phyloP scores from a whole-genome alignment of 2,113 vertebrate species.

The Taurulus bubalis region DNA sequence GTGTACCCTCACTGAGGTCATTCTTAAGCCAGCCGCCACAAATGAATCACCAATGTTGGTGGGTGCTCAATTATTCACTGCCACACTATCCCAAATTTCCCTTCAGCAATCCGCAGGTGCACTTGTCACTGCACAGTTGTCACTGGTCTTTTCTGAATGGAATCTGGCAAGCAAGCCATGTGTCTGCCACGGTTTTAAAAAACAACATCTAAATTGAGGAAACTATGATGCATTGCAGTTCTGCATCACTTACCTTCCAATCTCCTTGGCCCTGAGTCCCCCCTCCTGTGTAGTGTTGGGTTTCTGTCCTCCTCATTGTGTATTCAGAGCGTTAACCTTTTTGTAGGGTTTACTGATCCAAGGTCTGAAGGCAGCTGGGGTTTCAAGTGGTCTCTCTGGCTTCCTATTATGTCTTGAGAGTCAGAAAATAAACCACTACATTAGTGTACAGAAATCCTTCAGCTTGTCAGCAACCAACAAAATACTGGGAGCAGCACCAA shows the following conservation, averaged over 20 bases:
- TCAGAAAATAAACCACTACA: conserved; percentile 45
- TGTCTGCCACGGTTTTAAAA: conserved; percentile 39
- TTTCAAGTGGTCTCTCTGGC: conserved; percentile 57
- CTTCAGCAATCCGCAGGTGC: conserved; percentile 54
- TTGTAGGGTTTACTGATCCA: conserved; percentile 47
- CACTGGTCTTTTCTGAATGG: conserved; percentile 51
- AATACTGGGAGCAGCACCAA: conserved; percentile 48
- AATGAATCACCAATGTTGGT: conserved; percentile 39
- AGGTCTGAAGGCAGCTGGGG: conserved; percentile 49
- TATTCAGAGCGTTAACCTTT: conserved; percentile 50
- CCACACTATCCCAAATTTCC: conserved; percentile 26
- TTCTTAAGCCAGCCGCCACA: conserved; percentile 16
- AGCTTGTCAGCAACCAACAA: conserved; percentile 59
- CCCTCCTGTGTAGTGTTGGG: conserved; percentile 69
- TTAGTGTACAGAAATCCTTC: conserved; percentile 49
- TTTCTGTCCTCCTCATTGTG: conserved; percentile 65
- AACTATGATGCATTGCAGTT: conserved; percentile 66
- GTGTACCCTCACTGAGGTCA: conserved; percentile 47
- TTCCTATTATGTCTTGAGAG: conserved; percentile 26
- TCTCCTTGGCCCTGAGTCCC: conserved; percentile 48
- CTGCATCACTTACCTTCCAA: conserved; percentile 65
- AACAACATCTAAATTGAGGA: conserved; percentile 43
- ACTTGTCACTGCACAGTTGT: conserved; percentile 59
- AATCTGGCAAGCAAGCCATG: conserved; percentile 58
- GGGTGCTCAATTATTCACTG: conserved; percentile 15